A percentile compares a stretch with the other conserved stretches of the same genome.
Evolutionary conservation across 92 coral and sea anemone genomes (phyloP).

Genomic region (Montipora capitata): DNA sequence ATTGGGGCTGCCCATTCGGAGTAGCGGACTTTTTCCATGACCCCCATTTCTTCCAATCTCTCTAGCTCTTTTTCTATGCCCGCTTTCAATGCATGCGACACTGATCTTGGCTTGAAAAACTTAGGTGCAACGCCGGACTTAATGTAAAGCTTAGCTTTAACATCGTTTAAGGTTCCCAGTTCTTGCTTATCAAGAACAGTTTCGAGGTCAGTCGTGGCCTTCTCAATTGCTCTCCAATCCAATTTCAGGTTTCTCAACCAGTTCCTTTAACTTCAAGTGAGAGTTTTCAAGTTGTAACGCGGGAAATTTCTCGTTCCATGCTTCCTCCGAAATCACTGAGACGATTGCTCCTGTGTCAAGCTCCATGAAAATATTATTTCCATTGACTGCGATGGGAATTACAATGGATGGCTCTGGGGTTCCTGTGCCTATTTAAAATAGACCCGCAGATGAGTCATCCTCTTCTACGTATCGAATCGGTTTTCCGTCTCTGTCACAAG

Average conservation of each 20-base stretch:
- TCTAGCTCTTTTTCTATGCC: constrained; percentile 21
- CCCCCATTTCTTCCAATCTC: constrained; percentile 47
- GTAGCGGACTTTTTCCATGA: constrained; percentile 38
- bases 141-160: constrained; percentile 53
- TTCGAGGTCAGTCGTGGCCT: constrained; percentile 23
- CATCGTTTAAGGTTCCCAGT: constrained; percentile 43
- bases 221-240: constrained; percentile 56
- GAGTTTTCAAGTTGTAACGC: no score
- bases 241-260: constrained; percentile 45
- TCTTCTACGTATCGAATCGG: no score
- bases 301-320: no score
- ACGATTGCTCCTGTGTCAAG: no score
- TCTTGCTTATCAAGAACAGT: constrained; percentile 33
- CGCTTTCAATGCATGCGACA: constrained; percentile 39
- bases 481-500: no score
- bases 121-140: neutral
- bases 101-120: neutral
- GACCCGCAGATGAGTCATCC: no score
- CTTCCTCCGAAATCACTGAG: no score
- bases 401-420: no score
- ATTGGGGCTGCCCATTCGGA: constrained; percentile 47
- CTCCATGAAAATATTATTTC: no score
- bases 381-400: no score
- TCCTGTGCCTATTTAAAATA: no score
- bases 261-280: constrained; percentile 14